Evolutionary conservation across 2,888 invertebrate genomes (phyloP).

Genomic region (Cryptophagus acutangulus): DNA sequence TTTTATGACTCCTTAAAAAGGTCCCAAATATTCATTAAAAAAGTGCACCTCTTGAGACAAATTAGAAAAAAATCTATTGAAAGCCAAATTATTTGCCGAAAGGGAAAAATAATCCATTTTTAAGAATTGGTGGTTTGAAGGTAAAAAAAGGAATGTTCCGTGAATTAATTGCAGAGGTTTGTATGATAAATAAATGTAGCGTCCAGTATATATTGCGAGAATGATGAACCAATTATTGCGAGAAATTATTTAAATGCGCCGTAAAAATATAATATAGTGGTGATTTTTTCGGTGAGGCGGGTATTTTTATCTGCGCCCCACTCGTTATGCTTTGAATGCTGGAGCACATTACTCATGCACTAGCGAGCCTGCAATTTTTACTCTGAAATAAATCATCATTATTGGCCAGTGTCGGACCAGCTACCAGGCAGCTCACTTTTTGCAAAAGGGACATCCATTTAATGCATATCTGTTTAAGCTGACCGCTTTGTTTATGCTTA

Average conservation of each 20-base stretch:
- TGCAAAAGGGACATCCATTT: constrained; percentile 34
- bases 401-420: constrained; percentile 48
- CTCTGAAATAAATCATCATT: constrained; percentile 57
- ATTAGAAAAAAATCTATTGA: no score
- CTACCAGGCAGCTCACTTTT: constrained; percentile 21
- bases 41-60: no score
- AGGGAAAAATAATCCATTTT: no score
- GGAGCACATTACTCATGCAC: constrained; percentile 53
- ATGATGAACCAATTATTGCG: constrained; percentile 35
- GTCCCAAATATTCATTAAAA: no score
- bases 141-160: no score
- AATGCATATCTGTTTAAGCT: constrained; percentile 39
- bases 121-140: no score
- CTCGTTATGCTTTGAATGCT: constrained; percentile 46
- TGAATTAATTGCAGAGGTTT: no score
- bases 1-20: no score
- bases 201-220: no score
- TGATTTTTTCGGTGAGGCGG: constrained; percentile 37
- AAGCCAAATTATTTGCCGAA: no score
- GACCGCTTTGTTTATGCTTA: constrained; percentile 43
- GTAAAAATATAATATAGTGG: constrained; percentile 47
- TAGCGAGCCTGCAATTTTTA: constrained; percentile 55
- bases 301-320: constrained; percentile 42
- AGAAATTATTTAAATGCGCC: constrained; percentile 39
- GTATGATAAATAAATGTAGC: no score